Percentiles rank a stretch among this genome's conserved stretches.
phyloP scores from a whole-genome alignment of 2,113 vertebrate species.

The Mus pahari region DNA sequence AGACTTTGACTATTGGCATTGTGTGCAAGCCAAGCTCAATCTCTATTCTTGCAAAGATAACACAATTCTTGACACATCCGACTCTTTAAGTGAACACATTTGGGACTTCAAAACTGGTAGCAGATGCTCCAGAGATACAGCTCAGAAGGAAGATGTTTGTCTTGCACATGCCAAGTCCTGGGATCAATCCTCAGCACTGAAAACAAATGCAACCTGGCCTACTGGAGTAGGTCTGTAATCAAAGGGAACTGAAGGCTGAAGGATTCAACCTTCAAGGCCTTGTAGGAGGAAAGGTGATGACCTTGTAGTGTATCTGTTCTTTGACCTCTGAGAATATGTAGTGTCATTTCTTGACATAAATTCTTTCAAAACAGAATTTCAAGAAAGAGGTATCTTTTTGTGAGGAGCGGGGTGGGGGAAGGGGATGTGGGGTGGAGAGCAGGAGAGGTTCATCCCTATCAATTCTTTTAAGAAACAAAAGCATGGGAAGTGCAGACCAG shows the following conservation, averaged over 20 bases:
- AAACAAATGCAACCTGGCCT: background rate
- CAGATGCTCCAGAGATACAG: background rate
- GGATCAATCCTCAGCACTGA: background rate
- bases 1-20: background rate
- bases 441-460: background rate
- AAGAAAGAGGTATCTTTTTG: background rate
- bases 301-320: too few relatives aligned
- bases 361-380: background rate
- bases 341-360: background rate
- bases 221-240: background rate
- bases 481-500: background rate
- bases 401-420: too few relatives aligned
- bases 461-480: conserved; percentile 7
- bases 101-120: background rate
- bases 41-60: background rate
- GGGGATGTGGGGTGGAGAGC: too few relatives aligned
- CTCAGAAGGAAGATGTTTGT: background rate
- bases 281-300: background rate
- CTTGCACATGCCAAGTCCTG: background rate
- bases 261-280: background rate
- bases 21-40: background rate
- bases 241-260: background rate
- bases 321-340: background rate
- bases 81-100: background rate
- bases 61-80: background rate